phyloP scores from a whole-genome alignment of 2,113 vertebrate genomes.

The Zosterops hypoxanthus region DNA sequence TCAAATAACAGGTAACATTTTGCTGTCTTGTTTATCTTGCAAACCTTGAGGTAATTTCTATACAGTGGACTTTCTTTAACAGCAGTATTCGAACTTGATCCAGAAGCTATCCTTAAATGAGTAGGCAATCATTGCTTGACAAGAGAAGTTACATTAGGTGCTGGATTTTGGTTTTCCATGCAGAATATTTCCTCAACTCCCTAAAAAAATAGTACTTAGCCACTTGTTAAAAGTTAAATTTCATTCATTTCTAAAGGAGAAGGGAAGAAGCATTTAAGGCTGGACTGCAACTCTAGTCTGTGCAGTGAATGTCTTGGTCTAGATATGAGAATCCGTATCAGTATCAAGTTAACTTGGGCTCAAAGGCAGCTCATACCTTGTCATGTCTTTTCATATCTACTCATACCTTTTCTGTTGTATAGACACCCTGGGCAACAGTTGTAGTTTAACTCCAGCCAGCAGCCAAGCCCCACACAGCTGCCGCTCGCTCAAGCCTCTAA shows the following conservation, averaged over 20 bases:
- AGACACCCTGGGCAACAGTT: neutral
- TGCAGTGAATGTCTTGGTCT: neutral
- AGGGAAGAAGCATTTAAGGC: neutral
- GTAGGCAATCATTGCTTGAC: neutral
- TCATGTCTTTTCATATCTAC: neutral
- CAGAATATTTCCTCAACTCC: neutral
- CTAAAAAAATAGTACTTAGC: neutral
- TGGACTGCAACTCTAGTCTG: neutral
- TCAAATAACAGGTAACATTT: neutral
- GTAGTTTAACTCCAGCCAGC: neutral
- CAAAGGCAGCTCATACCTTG: neutral
- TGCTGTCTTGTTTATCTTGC: neutral
- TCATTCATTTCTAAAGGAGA: neutral
- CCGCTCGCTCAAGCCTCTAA: accelerated
- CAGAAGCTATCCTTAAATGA: neutral
- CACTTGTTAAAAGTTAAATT: neutral
- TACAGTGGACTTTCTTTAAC: neutral
- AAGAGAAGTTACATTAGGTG: neutral
- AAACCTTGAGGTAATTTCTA: neutral
- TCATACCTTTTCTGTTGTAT: neutral
- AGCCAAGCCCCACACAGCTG: neutral
- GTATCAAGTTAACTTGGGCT: neutral
- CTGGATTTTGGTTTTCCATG: neutral
- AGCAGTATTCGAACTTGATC: neutral
- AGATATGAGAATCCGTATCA: neutral